These are phyloP conservation scores for Melikaiella ostensackeni DNA, from an alignment of 2,888 invertebrate genomes.

Conservation along the genomic window DNA sequence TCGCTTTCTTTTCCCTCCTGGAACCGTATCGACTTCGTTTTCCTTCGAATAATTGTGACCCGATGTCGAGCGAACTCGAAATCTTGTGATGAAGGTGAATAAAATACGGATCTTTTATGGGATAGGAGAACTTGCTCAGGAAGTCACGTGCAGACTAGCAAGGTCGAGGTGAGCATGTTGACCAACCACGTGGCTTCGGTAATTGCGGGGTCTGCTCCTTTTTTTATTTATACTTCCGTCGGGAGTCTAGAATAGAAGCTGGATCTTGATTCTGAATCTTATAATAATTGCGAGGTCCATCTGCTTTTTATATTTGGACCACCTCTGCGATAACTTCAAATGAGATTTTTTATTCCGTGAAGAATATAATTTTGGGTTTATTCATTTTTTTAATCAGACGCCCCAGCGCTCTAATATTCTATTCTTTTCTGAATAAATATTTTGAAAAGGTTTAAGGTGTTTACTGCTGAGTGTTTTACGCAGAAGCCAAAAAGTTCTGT, in stretches of 20 bases:
- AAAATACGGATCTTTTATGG: constrained; percentile 7
- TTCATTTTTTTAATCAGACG: no score
- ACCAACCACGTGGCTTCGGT: constrained; percentile 11
- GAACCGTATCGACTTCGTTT: constrained; percentile 42
- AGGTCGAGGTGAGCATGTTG: constrained; percentile 28
- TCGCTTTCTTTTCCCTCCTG: constrained; percentile 36
- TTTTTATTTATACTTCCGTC: constrained; percentile 20
- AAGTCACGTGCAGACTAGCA: constrained; percentile 24
- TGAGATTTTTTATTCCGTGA: no score
- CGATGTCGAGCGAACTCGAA: constrained; percentile 21
- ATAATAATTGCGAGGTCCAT: constrained; percentile 4
- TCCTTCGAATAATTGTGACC: constrained; percentile 17
- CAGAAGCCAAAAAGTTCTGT: no score
- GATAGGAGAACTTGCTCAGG: constrained; percentile 3
- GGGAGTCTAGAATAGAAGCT: constrained; percentile 9
- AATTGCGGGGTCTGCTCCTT: constrained; percentile 13
- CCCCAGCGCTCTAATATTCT: no score
- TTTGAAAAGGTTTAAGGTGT: no score
- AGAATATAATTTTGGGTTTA: no score
- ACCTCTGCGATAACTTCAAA: not conserved
- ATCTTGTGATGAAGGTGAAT: not conserved
- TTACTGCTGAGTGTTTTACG: no score
- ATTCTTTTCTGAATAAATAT: no score
- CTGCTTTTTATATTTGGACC: not conserved
- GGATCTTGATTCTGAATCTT: constrained; percentile 9